phyloP scores from a whole-genome alignment of 1,140 invertebrate genomes.

The Harlomillsia oculata region DNA sequence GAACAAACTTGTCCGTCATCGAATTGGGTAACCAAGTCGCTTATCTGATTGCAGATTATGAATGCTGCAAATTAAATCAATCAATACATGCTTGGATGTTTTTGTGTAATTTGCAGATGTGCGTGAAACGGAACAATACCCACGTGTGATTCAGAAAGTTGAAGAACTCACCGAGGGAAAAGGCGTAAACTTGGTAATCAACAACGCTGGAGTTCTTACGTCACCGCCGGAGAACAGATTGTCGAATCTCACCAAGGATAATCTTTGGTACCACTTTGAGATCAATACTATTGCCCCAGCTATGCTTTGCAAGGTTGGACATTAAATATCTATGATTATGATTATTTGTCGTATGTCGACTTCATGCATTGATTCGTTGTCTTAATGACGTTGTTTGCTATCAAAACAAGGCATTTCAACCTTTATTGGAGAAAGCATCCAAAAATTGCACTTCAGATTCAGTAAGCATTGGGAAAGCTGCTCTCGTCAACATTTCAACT shows the following conservation, averaged over 20 bases:
- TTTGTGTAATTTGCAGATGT: conserved; percentile 7
- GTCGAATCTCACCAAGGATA: conserved; percentile 13
- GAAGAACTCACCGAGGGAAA: conserved; percentile 10
- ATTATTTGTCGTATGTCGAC: neutral
- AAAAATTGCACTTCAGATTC: neutral
- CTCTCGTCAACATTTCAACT: conserved; percentile 18
- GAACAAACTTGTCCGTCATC: conserved; percentile 12
- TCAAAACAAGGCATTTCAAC: conserved; percentile 17
- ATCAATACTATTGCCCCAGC: conserved; percentile 16
- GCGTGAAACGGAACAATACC: conserved; percentile 4
- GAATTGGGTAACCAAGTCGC: conserved; percentile 15
- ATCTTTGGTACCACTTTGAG: conserved; percentile 13
- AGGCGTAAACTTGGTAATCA: conserved; percentile 25
- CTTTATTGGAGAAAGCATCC: conserved; percentile 16
- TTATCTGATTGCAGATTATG: neutral
- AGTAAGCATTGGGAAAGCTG: conserved; percentile 5
- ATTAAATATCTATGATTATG: neutral
- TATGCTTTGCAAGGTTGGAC: conserved; percentile 14
- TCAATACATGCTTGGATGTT: neutral
- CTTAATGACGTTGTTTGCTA: no score
- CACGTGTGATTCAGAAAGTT: neutral
- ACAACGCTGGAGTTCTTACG: conserved; percentile 11
- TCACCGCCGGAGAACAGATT: conserved; percentile 6
- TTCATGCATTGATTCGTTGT: no score
- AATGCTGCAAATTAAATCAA: neutral